Evolutionary conservation across 53 echinoderm and acorn worm genomes (phyloP), one percentile per base, ranked within the genome.

Genomic region (Hippasteria phrygiana): DNA sequence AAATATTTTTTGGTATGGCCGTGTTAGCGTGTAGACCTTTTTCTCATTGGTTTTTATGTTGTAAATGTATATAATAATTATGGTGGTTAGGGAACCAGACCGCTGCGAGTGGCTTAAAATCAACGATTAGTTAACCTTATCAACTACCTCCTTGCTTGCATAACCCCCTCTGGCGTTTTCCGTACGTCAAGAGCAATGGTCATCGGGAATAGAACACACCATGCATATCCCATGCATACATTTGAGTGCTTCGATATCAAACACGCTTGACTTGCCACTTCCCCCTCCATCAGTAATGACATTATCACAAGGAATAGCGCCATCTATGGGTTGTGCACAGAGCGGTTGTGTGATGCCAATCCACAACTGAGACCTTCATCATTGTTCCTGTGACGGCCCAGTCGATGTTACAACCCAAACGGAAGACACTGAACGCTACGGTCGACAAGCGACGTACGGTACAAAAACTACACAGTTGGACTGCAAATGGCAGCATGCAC

Each of bases 1-100:
- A 71, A 73, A 63, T 0, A 4, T 47, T 67, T 85, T 85, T 85
- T 69, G 69, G 85, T 85, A 85, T 70, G 70, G 71, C 69, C 51
- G 85, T 85, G 71, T 48, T 85, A 70, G 85, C 71, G 37, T 48
- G 37, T 85, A 85, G 85, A 20, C 20, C 3, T 26, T 51, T 70
- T 35, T 50, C 53, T 51, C 69, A 85, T 71, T 85, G 71, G 50
- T 13, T 85, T 83, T 85, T 85, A 85, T 85, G 85, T 85, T 85
- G 85, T 85, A 85, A 71, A 85, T 85, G 46, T 66, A 85, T 71
- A 32, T 85, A 53, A 59, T 24, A 59, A 22, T 59, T 59, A 59
- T 59, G 59, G 54, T 45, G n/a, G n/a, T n/a, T n/a, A 7, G 11
- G 46, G 20, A 36, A 41, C 40, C 42, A 7, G 72, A 72, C 72